A percentile compares a stretch with the other conserved stretches of the same genome.
These are phyloP conservation scores for Diplodus puntazzo DNA, from an alignment of 2,797 vertebrate genomes.

Conservation along the genomic window DNA sequence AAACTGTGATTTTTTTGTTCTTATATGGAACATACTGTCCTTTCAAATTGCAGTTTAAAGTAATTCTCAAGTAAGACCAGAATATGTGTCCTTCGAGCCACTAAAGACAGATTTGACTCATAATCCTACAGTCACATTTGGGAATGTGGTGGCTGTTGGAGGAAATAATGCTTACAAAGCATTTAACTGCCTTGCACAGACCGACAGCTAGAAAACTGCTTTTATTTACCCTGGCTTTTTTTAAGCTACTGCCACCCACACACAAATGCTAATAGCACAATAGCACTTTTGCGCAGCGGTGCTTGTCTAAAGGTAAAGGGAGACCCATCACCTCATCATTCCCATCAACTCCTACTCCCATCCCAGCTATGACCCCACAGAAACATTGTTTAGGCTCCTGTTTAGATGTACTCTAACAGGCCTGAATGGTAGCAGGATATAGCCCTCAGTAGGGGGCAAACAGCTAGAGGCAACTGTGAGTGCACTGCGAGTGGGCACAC, in stretches of 20 bases:
- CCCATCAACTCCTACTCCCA: slow-evolving; percentile 90
- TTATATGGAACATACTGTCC: neutral
- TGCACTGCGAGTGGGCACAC: slow-evolving; percentile 75
- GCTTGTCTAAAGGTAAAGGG: slow-evolving; percentile 88
- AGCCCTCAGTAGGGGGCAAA: slow-evolving; percentile 75
- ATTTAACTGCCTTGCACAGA: slow-evolving; percentile 69
- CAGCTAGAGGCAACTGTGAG: slow-evolving; percentile 75
- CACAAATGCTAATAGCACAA: slow-evolving; percentile 88
- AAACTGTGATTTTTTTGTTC: too few species aligned
- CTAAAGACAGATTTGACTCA: slow-evolving; percentile 20
- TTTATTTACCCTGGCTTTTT: slow-evolving; percentile 85
- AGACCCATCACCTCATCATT: slow-evolving; percentile 87
- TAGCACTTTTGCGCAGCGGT: slow-evolving; percentile 83
- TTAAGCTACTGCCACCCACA: slow-evolving; percentile 85
- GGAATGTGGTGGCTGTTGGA: slow-evolving; percentile 22
- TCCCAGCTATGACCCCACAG: slow-evolving; percentile 85
- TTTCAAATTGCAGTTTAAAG: slow-evolving; percentile 10
- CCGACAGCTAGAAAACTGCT: slow-evolving; percentile 70
- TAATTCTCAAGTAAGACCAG: neutral
- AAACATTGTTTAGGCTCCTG: slow-evolving; percentile 85
- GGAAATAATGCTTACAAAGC: slow-evolving; percentile 78
- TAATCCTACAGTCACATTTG: slow-evolving; percentile 33
- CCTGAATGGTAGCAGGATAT: slow-evolving; percentile 81
- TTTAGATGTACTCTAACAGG: slow-evolving; percentile 83
- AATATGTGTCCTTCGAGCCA: slow-evolving; percentile 14